These are phyloP conservation scores for Novumbra hubbsi DNA, from an alignment of 2,797 vertebrate genomes.

Conservation along the genomic window DNA sequence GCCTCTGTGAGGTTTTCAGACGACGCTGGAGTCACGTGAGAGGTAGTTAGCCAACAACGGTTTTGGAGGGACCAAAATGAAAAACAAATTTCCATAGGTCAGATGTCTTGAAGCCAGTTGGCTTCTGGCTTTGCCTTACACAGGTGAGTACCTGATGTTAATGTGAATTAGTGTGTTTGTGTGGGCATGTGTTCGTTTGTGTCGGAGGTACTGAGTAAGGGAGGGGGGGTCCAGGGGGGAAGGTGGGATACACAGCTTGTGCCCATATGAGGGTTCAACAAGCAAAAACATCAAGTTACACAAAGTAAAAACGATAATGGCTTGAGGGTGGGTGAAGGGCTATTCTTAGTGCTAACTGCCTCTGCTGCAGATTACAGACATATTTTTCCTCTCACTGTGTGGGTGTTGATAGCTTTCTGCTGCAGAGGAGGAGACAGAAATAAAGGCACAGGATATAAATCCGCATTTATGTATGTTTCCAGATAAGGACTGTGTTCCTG, in stretches of 20 bases:
- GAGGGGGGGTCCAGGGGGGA: background rate
- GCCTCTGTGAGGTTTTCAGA: background rate
- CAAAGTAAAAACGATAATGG: conserved; percentile 39
- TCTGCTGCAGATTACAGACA: conserved; percentile 39
- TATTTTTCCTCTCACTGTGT: conserved; percentile 38
- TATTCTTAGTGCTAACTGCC: conserved; percentile 52
- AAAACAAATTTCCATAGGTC: background rate
- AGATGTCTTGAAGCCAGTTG: background rate
- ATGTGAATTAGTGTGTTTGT: background rate
- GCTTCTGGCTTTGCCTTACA: background rate
- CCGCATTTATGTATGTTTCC: conserved; percentile 28
- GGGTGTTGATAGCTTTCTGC: conserved; percentile 38
- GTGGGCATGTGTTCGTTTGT: conserved; percentile 1
- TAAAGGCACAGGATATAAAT: conserved; percentile 40
- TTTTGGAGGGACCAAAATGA: no score
- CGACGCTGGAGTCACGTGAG: background rate
- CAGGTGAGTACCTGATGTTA: background rate
- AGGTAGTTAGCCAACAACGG: background rate
- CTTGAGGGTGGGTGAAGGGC: conserved; percentile 27
- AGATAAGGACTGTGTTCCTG: conserved; percentile 6
- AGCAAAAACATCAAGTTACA: conserved; percentile 21
- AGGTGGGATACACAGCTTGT: background rate
- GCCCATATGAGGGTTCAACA: conserved; percentile 15
- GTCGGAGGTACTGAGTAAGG: background rate
- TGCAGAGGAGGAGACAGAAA: conserved; percentile 34